Evolutionary conservation across 2,113 vertebrate species (phyloP).

Genomic region (Ancistrus triradiatus): DNA sequence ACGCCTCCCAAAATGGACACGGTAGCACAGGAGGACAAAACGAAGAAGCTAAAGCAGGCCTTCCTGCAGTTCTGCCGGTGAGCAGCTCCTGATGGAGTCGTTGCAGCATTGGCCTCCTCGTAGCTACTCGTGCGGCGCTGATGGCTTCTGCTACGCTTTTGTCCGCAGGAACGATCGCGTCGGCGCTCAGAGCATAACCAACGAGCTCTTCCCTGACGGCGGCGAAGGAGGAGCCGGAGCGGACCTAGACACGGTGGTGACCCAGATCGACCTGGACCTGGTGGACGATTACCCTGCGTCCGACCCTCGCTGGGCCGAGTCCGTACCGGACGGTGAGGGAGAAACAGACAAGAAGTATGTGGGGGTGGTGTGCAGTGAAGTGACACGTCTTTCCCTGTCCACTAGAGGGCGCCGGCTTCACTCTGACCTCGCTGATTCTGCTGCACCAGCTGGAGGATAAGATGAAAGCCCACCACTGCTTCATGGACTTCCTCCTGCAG

Average conservation of each 20-base stretch:
- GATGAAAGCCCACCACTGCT: conserved; percentile 90
- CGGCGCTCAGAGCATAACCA: conserved; percentile 77
- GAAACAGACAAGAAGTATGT: neutral
- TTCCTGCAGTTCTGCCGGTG: conserved; percentile 95
- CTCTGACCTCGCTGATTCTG: conserved; percentile 89
- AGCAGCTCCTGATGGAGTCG: too few species aligned
- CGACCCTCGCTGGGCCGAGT: conserved; percentile 95
- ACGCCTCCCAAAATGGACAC: conserved; percentile 67
- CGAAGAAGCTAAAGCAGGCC: conserved; percentile 84
- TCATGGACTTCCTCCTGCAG: conserved; percentile 91
- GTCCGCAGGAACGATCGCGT: conserved; percentile 78
- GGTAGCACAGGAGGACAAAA: conserved; percentile 83
- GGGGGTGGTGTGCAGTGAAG: neutral
- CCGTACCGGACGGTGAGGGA: conserved; percentile 84
- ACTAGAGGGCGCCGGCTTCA: conserved; percentile 84
- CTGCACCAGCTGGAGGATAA: conserved; percentile 97
- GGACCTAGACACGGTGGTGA: conserved; percentile 80
- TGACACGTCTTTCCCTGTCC: neutral
- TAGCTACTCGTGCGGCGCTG: too few species aligned
- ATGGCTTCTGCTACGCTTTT: neutral
- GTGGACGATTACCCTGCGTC: conserved; percentile 95
- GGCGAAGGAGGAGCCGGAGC: conserved; percentile 59
- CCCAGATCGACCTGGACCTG: conserved; percentile 84
- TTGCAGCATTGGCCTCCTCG: too few species aligned
- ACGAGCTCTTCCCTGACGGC: conserved; percentile 76